Evolutionary conservation across 2,888 invertebrate genomes (phyloP), one percentile per base, ranked within the genome.

Genomic region (Hetaerina titia): DNA sequence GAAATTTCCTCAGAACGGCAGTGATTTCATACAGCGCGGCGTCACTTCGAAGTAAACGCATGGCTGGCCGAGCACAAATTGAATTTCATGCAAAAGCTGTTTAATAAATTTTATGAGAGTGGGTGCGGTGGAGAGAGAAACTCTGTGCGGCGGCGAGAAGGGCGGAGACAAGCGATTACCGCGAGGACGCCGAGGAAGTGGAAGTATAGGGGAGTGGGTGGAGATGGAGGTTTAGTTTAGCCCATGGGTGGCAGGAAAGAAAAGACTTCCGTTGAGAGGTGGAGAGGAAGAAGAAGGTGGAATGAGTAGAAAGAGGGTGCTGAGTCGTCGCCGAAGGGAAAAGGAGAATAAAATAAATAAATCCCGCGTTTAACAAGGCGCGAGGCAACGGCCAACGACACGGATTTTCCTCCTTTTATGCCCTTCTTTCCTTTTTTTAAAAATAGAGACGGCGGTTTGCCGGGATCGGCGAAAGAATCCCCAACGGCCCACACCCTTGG

Each of bases 401-500:
- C 31, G 31, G 81, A 81, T 31, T 81, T 13, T 81, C 31, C 81
- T 81, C 11, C 31, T 13, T 8, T 11, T 25, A 31, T 31, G 31
- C 31, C 22, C n/a, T n/a, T n/a, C 22, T 11, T 31, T 81, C 81
- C 31, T 15, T 60, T 81, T 31, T 81, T 81, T 7, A 31, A 81
- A 81, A 45, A 2, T 25, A 81, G 81, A 25, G 81, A 81, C 25
- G 81, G 31, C 81, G 81, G 81, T 81, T 81, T 31, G 81, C 81
- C 22, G 81, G n/a, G 13, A 31, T 7, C 15, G 31, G 69, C 4
- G 60, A 81, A 81, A 31, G 15, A 81, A 25, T 31, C 13, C 31
- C 81, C 31, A 81, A 81, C 81, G 81, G 81, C 81, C 81, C 81
- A 81, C 81, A 81, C 69, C 81, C 31, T 81, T 81, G 31, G 81